Percentiles rank a stretch among this genome's conserved stretches.
These are phyloP conservation scores for Escarpia spicata DNA, from an alignment of 2,888 invertebrate genomes.

Conservation along the genomic window DNA sequence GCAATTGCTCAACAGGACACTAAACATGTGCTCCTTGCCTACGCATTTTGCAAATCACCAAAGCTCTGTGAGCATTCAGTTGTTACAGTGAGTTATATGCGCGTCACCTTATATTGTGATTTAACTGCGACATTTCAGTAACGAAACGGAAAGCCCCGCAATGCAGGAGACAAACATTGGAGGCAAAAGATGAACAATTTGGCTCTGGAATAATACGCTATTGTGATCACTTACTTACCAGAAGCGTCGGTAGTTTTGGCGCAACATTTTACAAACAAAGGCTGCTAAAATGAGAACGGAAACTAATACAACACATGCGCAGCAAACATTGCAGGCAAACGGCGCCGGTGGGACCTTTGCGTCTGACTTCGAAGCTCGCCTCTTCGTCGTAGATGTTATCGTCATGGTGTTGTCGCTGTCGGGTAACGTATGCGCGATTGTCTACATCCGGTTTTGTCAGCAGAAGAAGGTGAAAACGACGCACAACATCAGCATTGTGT, in stretches of 20 bases:
- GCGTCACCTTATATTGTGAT: neutral
- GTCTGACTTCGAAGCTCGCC: neutral
- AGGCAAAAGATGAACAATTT: neutral
- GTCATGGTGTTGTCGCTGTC: neutral
- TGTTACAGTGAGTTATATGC: neutral
- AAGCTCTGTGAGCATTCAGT: neutral
- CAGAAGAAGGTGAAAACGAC: conserved; percentile 32
- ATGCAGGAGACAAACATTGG: neutral
- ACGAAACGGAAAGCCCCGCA: neutral
- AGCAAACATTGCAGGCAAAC: neutral
- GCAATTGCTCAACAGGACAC: neutral
- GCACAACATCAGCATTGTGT: conserved; percentile 37
- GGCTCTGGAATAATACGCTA: neutral
- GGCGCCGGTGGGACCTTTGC: neutral
- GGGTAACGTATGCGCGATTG: neutral
- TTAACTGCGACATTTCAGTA: neutral
- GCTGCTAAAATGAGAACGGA: neutral
- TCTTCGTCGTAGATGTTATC: neutral
- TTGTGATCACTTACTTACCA: neutral
- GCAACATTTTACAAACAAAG: neutral
- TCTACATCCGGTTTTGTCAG: conserved; percentile 28
- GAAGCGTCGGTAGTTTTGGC: neutral
- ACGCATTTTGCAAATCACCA: too few species aligned
- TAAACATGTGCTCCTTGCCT: neutral
- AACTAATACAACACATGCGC: neutral